Base-by-base conservation (phyloP, 2,888 invertebrate genomes). In the Mythimna pallens region DNA sequence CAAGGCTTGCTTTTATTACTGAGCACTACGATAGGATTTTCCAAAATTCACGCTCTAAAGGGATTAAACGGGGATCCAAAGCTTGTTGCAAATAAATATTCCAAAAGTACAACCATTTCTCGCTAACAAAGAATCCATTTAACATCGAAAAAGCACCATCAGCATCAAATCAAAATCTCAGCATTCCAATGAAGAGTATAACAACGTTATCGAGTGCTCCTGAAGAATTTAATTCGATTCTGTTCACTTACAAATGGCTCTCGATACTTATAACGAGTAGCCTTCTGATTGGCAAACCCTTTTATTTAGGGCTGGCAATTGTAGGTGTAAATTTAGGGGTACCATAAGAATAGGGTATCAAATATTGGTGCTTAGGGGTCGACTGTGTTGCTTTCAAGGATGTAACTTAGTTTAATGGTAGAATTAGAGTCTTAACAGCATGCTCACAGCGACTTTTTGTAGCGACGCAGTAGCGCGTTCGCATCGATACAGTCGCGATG, bases 161-260 rank as follows among this genome's bases (percentile, higher is more conserved):
- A 58, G 8, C n/a, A 40, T 40, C 12, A 36, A 58, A 81, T 79
- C 68, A 83, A 84, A 87, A 88, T 73, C 81, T 78, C 78, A 79
- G 67, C 54, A 66, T 73, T 55, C 80, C 80, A 73, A 89, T 88
- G 86, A 88, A 90, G 90, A 74, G 75, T 76, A 75, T 90, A 91
- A 91, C 87, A 79, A 85, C 84, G 83, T 88, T 89, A 91, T 90
- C 88, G 87, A 88, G 87, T 85, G 64, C 81, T 73, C 40, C 54
- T 77, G 70, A 80, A 91, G 92, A 88, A 80, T 81, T 86, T 91
- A 91, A 91, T 91, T 89, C 83, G 86, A 88, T 89, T 86, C 82
- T 78, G 76, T 78, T 78, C 81, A 79, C 74, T 85, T 73, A 80
- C 76, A 70, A 68, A 75, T 81, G 83, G 82, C 80, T 76, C 84